Base-by-base conservation (phyloP, 2,888 invertebrate genomes). In the Drosophila pseudotakahashii region DNA sequence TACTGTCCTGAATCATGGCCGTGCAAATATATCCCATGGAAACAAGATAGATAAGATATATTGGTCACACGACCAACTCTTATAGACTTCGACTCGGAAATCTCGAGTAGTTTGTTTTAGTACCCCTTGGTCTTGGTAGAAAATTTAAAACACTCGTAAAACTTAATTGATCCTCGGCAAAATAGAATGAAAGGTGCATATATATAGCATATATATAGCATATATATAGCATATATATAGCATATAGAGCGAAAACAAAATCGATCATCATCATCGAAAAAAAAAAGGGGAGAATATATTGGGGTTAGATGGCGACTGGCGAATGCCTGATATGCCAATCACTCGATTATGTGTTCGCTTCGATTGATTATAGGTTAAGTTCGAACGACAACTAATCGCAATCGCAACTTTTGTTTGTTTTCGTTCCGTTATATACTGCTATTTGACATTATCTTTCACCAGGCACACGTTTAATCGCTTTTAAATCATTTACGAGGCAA, bases 401-500 rank as follows among this genome's bases (percentile, higher is more conserved):
- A 53, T 66, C 64, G 36, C 59, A 53, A n/a, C 26, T 63, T 68
- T 55, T 71, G 53, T 61, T 61, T 55, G 50, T 61, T 68, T 55
- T 36, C 59, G 37, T 57, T 50, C 32, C 26, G 60, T 39, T 39
- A n/a, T 39, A n/a, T 30, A 39, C 14, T 36, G 39, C 19, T 26
- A 26, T 26, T 26, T 1, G 26, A 4, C 74, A 59, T 68, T 77
- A 82, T 81, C 79, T 53, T 73, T 73, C 23, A 5, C n/a, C 30
- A 7, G 63, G 48, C 58, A 53, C 67, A 76, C 66, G 64, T 74
- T 67, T 73, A 81, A 81, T 83, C 78, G 59, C 73, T 70, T 73
- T 80, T 78, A 78, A 86, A 86, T 80, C 86, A 85, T 83, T 83
- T 68, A 77, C 78, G 73, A 78, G 70, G 63, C 78, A 82, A 79